Percentiles rank a stretch among this genome's conserved stretches.
Conservation (phyloP, 2,797 vertebrate genomes). For the Phylloscopus collybita region DNA sequence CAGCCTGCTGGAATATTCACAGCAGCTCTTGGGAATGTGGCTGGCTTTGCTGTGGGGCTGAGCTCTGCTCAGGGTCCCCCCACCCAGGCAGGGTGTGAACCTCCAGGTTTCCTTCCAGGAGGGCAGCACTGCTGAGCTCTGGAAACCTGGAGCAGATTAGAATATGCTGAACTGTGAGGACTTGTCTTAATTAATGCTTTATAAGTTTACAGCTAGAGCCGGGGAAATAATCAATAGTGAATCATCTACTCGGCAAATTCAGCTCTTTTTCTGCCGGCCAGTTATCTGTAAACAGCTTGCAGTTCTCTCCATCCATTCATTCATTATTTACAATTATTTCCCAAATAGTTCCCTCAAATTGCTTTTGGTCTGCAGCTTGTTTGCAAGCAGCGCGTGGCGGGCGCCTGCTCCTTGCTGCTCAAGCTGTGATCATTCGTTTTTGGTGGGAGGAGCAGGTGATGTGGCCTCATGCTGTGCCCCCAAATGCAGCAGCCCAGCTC, state of each 20-base stretch:
- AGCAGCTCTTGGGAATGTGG: rapidly evolving
- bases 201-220: slow-evolving; percentile 51
- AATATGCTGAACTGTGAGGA: slow-evolving; percentile 57
- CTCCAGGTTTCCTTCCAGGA: background rate
- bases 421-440: slow-evolving; percentile 19
- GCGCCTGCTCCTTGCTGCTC: background rate
- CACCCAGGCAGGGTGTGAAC: background rate
- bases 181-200: slow-evolving; percentile 69
- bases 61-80: background rate
- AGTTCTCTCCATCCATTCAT: slow-evolving; percentile 49
- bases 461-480: background rate
- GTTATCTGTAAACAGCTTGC: slow-evolving; percentile 61
- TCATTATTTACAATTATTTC: slow-evolving; percentile 71
- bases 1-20: background rate
- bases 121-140: background rate
- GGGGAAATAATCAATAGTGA: slow-evolving; percentile 66
- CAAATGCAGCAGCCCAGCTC: background rate
- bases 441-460: background rate
- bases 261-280: slow-evolving; percentile 41
- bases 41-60: background rate
- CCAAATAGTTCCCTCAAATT: slow-evolving; percentile 47
- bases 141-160: background rate
- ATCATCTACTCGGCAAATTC: slow-evolving; percentile 56
- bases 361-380: slow-evolving; percentile 43
- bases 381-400: slow-evolving; percentile 9